These are phyloP conservation scores for Arrhamphus sclerolepis DNA, from an alignment of 2,797 vertebrate species.

Conservation along the genomic window DNA sequence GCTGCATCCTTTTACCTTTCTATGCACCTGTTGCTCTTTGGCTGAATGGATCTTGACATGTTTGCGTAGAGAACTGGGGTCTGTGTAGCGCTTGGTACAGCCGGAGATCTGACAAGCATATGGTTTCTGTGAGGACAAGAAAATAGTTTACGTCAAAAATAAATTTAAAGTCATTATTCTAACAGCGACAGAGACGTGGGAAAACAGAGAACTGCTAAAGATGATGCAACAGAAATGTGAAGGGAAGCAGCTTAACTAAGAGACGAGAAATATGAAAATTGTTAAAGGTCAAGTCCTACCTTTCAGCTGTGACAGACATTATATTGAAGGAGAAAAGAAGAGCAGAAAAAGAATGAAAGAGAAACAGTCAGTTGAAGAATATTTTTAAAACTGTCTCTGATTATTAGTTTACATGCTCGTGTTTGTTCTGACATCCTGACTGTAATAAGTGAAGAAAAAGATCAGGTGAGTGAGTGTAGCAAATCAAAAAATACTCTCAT, in stretches of 20 bases:
- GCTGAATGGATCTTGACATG: slow-evolving; percentile 98
- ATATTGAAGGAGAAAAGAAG: slow-evolving; percentile 74
- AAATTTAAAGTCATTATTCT: not conserved
- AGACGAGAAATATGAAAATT: slow-evolving; percentile 33
- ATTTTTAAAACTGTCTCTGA: not conserved
- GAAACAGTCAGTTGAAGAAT: slow-evolving; percentile 44
- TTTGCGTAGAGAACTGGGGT: slow-evolving; percentile 98
- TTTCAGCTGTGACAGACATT: slow-evolving; percentile 88
- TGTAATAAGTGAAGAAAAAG: not conserved
- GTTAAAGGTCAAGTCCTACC: slow-evolving; percentile 84
- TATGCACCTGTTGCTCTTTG: slow-evolving; percentile 96
- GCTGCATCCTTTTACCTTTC: slow-evolving; percentile 87
- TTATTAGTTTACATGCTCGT: not conserved
- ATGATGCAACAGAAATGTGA: not conserved
- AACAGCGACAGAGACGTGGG: not conserved
- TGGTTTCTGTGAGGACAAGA: slow-evolving; percentile 85
- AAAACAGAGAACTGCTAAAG: not conserved
- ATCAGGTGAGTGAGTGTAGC: too few species aligned
- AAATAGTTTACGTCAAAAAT: slow-evolving; percentile 8
- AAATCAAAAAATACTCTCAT: too few species aligned
- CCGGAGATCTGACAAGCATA: slow-evolving; percentile 98
- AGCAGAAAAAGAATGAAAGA: slow-evolving; percentile 58
- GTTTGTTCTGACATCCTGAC: slow-evolving; percentile 20
- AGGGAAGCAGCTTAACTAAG: slow-evolving; percentile 1
- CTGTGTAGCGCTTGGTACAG: slow-evolving; percentile 98